Base-by-base conservation (phyloP, 2,888 invertebrate species). In the Ramazzottius varieornatus region DNA sequence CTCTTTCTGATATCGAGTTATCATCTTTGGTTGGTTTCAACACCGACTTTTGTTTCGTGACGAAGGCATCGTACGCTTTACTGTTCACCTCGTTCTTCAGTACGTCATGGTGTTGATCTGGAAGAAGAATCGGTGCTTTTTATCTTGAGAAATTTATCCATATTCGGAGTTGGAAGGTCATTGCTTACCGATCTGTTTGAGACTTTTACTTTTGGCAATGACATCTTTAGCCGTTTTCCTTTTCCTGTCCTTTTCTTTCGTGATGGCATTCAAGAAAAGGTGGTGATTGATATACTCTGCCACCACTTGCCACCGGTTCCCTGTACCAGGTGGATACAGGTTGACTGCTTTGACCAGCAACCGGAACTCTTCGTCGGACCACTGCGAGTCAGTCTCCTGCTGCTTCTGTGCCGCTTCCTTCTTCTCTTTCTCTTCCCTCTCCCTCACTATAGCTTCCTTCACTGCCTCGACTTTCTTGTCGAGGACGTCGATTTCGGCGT, bases 311-410 rank as follows among this genome's bases (percentile, higher is more conserved):
- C 88, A 87, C 54, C 80, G 78, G 68, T 90, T 87, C 72, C 85
- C 86, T 0, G 96, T 98, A 24, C 91, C 98, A 2, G 94, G 93
- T 0, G 98, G 98, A 75, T 94, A 98, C 1, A 96, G 77, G 77
- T 96, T 96, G 0, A 96, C 93, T 32, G 92, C 93, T 77, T 98
- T 98, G 65, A 96, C 91, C 1, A 98, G 81, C 63, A 90, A 78
- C 73, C 90, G 88, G 32, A 90, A 80, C 75, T 91, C 88, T 67
- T 86, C 86, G 65, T 83, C 83, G 20, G 82, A 82, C 98, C 98
- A 99, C 66, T 80, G 81, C 66, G 70, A 68, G 46, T 67, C 66
- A 46, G 24, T 54, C 4, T 13, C 54, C 54, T 54, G 54, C 29
- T 54, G 67, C 33, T 67, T 66, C 46, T 32, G 34, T 2, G 66